A percentile compares a stretch with the other conserved stretches of the same genome.
These are phyloP conservation scores for Biston betularia DNA, from an alignment of 2,888 invertebrate genomes.

Conservation along the genomic window DNA sequence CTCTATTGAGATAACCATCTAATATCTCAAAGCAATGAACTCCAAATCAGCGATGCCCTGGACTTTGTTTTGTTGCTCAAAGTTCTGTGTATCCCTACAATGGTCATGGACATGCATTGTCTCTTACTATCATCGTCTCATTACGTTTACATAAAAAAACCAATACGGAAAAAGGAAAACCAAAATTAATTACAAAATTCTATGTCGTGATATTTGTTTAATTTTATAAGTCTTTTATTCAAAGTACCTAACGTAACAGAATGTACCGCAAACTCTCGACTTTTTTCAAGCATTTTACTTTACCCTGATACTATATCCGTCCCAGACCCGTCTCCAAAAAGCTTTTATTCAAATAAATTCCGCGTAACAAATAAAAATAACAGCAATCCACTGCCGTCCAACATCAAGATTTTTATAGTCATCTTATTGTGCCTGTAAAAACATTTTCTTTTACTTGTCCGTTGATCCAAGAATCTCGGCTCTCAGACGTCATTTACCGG, in stretches of 20 bases:
- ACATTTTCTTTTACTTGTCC: constrained; percentile 63
- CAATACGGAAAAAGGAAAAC: no score
- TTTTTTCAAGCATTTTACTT: constrained; percentile 12
- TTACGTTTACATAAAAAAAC: no score
- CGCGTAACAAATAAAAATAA: constrained; percentile 38
- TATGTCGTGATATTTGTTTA: no score
- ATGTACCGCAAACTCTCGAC: not conserved
- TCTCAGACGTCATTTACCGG: constrained; percentile 61
- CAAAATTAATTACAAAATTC: no score
- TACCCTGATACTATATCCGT: constrained; percentile 9
- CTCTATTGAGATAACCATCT: no score
- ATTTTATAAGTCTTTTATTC: no score
- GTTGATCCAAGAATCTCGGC: constrained; percentile 55
- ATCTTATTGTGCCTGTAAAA: constrained; percentile 62
- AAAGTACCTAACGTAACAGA: not conserved
- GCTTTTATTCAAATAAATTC: constrained; percentile 35
- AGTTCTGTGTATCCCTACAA: no score
- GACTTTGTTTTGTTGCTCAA: no score
- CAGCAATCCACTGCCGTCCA: constrained; percentile 43
- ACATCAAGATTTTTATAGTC: constrained; percentile 55
- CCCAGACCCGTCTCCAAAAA: constrained; percentile 17
- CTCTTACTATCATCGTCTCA: no score
- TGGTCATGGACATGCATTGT: no score
- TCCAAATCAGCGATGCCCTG: no score
- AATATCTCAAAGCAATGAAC: no score